phyloP scores from a whole-genome alignment of 2,113 vertebrate genomes.

The Amphiprion ocellaris region DNA sequence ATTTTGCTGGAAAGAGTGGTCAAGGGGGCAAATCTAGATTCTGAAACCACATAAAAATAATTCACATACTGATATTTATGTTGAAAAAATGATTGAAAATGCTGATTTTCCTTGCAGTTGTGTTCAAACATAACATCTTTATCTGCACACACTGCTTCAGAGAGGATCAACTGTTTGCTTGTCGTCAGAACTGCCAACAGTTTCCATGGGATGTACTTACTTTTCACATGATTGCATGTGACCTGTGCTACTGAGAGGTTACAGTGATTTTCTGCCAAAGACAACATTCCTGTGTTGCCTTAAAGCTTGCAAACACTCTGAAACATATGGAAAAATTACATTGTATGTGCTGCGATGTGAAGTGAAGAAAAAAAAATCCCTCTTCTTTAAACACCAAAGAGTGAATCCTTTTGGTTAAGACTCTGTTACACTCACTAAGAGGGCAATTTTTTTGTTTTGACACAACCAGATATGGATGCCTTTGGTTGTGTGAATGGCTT shows the following conservation, averaged over 20 bases:
- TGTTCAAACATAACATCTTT: too few species aligned
- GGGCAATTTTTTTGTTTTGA: slow-evolving; percentile 3
- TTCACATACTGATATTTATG: too few species aligned
- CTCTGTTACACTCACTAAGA: slow-evolving; percentile 11
- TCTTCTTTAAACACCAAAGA: slow-evolving; percentile 39
- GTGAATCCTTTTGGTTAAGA: slow-evolving; percentile 14
- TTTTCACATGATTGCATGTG: background rate
- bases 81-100: too few species aligned
- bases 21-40: background rate
- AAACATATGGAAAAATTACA: slow-evolving; percentile 23
- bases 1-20: background rate
- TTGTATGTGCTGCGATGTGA: slow-evolving; percentile 1
- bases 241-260: slow-evolving; percentile 2
- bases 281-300: slow-evolving; percentile 44
- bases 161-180: background rate
- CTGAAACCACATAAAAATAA: too few species aligned
- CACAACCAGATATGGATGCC: background rate
- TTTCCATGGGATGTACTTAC: background rate
- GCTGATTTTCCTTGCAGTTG: too few species aligned
- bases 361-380: slow-evolving; percentile 15
- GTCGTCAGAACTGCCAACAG: background rate
- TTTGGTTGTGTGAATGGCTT: background rate
- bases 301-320: slow-evolving; percentile 29
- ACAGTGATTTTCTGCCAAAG: slow-evolving; percentile 25
- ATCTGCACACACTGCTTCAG: too few species aligned